Base-by-base conservation (phyloP, 2,113 vertebrate species). In the Mastomys natalensis region DNA sequence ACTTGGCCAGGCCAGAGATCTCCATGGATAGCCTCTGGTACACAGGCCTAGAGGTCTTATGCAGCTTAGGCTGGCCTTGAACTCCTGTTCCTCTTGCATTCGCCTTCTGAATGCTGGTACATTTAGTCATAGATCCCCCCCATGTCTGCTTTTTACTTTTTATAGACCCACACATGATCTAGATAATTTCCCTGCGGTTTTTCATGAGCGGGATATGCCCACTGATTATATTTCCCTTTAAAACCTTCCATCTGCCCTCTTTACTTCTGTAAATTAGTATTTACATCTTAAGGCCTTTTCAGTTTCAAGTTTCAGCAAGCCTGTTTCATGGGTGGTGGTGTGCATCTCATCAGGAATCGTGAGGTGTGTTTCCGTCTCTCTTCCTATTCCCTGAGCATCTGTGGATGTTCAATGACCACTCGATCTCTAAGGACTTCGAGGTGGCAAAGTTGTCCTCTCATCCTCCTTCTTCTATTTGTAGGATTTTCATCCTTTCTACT, bases 231-330 rank as follows among this genome's bases (percentile, higher is more conserved):
- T 40, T 80, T 15, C 19, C 48, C 53, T 84, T 70, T 60, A 73
- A 48, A 37, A 48, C 8, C 24, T 70, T n/a, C 51, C 53, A 22
- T 90, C 11, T 87, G 17, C 19, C 7, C 55, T 91, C 55, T 82
- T 17, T 90, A 11, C 90, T 84, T 87, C 40, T 90, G 12, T 45
- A 60, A n/a, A 74, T 68, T 45, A 4, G 9, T 37, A 9, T 19
- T 87, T 93, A 53, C 55, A 45, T 88, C 51, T 62, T 55, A 68
- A 94, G 60, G 37, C 37, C 77, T 96, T 76, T 29, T 96, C 4
- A 34, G 34, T 89, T 51, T 97, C 24, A 82, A 40, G 73, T 87
- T 51, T 90, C 24, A 12, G 21, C 48, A 64, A 64, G n/a, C 80
- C 31, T 24, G 4, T 60, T 70, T 86, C 55, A 73, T 51, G 73